Base-by-base conservation (phyloP, 2,797 vertebrate species). In the Syndactyla subalaris region DNA sequence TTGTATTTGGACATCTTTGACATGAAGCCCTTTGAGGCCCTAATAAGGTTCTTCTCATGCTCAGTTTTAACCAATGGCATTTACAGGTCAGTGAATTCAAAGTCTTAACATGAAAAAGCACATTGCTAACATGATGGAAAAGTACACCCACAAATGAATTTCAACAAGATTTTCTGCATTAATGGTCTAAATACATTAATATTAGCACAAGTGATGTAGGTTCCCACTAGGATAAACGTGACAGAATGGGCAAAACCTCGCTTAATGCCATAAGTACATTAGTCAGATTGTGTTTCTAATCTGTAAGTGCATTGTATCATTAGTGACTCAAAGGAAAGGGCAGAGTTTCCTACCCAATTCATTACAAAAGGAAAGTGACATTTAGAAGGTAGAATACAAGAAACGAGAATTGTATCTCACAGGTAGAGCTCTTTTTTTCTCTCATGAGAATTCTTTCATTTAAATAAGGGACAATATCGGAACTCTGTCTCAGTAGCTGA, bases 301-400 rank as follows among this genome's bases (percentile, higher is more conserved):
- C 97, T 98, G 80, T 76, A 83, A 94, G 80, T 93, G 80, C 96
- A 96, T 97, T 98, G 96, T 95, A 95, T 97, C 97, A 97, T 98
- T 97, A 97, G 92, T 98, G 97, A 97, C 83, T 97, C 94, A 91
- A 92, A 98, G 98, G 98, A 98, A 98, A 98, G 97, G 98, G 98
- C 89, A 96, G 98, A 97, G 98, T 97, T 98, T 98, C 98, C 98
- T 98, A 96, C 39, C 72, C 77, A 85, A 95, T 97, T 96, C 95
- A 96, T 97, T 97, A 96, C 91, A 96, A 95, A 85, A 91, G 97
- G 88, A 97, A 96, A 97, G 96, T 97, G 96, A 97, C 96, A 97
- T 98, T 98, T 97, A 97, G 91, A 97, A 96, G 72, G 92, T 74
- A 96, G 85, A 95, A 73, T 85, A 65, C 18, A 92, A 92, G 96